phyloP scores from a whole-genome alignment of 1,140 invertebrate genomes.

The Drosophila sp. region DNA sequence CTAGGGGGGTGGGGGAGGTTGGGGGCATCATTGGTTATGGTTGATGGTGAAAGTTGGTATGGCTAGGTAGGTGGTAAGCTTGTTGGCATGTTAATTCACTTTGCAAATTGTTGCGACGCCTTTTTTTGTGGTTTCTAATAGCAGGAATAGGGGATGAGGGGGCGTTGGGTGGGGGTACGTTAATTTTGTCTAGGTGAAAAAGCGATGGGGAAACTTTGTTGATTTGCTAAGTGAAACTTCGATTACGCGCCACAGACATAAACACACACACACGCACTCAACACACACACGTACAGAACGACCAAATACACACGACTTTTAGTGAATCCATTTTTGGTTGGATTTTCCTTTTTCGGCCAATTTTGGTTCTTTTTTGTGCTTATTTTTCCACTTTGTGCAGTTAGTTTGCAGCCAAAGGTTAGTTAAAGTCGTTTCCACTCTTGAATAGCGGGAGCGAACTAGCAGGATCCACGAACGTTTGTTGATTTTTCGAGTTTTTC shows the following conservation, averaged over 20 bases:
- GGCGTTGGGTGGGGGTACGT: constrained; percentile 37
- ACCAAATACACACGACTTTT: constrained; percentile 33
- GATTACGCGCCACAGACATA: constrained; percentile 50
- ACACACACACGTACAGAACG: not conserved
- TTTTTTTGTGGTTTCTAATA: constrained; percentile 33
- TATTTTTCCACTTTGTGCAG: constrained; percentile 36
- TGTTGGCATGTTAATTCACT: constrained; percentile 76
- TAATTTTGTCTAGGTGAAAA: constrained; percentile 64
- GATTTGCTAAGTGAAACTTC: constrained; percentile 80
- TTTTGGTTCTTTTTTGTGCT: constrained; percentile 45
- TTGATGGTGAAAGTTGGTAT: constrained; percentile 21
- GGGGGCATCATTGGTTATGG: not conserved
- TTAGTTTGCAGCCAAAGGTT: constrained; percentile 27
- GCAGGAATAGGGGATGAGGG: not conserved
- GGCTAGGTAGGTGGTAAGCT: constrained; percentile 35
- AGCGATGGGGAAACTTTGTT: constrained; percentile 63
- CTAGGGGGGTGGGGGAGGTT: constrained; percentile 10
- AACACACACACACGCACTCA: not conserved
- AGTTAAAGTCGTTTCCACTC: constrained; percentile 10
- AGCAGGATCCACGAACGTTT: constrained; percentile 57
- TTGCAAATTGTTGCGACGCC: constrained; percentile 74
- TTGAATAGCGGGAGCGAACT: constrained; percentile 24
- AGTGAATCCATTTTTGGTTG: constrained; percentile 43
- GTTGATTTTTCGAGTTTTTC: constrained; percentile 30
- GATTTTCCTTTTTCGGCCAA: constrained; percentile 45